These are phyloP conservation scores for Caenorhabditis inopinata DNA, from an alignment of 1,140 invertebrate species.

Conservation along the genomic window DNA sequence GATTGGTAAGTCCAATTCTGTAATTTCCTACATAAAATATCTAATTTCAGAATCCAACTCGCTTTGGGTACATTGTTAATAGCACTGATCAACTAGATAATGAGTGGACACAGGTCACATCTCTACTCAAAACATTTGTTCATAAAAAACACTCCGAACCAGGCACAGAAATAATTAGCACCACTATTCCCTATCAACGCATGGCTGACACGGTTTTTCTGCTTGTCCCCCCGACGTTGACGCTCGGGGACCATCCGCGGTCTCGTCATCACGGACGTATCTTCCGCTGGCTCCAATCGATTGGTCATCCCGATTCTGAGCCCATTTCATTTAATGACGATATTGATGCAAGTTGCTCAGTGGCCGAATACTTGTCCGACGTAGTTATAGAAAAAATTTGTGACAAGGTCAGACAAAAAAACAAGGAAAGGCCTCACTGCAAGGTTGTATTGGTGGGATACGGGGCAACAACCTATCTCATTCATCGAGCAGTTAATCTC, in stretches of 20 bases:
- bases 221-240: slow-evolving; percentile 30
- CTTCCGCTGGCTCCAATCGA: slow-evolving; percentile 31
- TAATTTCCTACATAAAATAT: no score
- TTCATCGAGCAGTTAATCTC: background rate
- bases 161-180: background rate
- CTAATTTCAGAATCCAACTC: background rate
- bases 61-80: background rate
- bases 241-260: background rate
- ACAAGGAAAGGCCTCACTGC: background rate
- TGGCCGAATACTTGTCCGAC: background rate
- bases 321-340: background rate
- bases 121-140: background rate
- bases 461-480: background rate
- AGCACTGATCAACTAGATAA: background rate
- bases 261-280: slow-evolving; percentile 9
- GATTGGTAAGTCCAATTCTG: background rate
- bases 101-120: background rate
- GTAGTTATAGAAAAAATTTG: background rate
- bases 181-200: background rate
- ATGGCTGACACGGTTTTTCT: slow-evolving; percentile 16
- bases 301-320: slow-evolving; percentile 23
- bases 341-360: background rate
- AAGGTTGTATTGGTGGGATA: background rate
- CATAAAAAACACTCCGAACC: background rate
- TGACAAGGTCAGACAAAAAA: background rate